phyloP scores from a whole-genome alignment of 53 echinoderm and acorn worm genomes.

The Luidia sarsii region DNA sequence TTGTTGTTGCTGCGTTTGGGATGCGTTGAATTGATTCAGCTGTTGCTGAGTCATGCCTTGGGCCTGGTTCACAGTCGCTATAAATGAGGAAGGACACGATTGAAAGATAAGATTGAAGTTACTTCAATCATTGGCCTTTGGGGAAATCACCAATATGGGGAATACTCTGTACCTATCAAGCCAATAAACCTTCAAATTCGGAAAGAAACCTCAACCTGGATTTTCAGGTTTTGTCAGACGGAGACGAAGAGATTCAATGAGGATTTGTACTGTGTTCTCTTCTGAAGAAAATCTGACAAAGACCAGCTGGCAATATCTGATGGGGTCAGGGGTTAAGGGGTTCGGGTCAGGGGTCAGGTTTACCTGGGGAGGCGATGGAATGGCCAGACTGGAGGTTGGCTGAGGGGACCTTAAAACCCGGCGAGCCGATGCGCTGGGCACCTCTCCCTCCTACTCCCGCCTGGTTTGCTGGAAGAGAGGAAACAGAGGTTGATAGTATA shows the following conservation, averaged over 20 bases:
- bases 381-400: constrained; percentile 22
- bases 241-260: neutral
- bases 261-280: neutral
- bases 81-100: neutral
- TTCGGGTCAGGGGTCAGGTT: too few relatives aligned
- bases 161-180: too few relatives aligned
- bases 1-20: constrained; percentile 61
- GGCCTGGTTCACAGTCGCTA: constrained; percentile 27
- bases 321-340: neutral
- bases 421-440: constrained; percentile 14
- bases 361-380: constrained; percentile 32
- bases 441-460: neutral
- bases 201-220: too few relatives aligned
- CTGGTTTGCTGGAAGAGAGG: too few relatives aligned
- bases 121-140: too few relatives aligned
- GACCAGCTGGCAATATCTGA: neutral
- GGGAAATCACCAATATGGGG: too few relatives aligned
- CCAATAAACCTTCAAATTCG: too few relatives aligned
- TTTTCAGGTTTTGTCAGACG: too few relatives aligned
- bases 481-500: too few relatives aligned
- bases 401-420: constrained; percentile 30
- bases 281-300: neutral
- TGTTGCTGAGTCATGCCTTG: constrained; percentile 45
- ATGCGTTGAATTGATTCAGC: constrained; percentile 23
- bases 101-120: neutral